Evolutionary conservation across 2,113 vertebrate genomes (phyloP).

Genomic region (Poeciliopsis turrubarensis): DNA sequence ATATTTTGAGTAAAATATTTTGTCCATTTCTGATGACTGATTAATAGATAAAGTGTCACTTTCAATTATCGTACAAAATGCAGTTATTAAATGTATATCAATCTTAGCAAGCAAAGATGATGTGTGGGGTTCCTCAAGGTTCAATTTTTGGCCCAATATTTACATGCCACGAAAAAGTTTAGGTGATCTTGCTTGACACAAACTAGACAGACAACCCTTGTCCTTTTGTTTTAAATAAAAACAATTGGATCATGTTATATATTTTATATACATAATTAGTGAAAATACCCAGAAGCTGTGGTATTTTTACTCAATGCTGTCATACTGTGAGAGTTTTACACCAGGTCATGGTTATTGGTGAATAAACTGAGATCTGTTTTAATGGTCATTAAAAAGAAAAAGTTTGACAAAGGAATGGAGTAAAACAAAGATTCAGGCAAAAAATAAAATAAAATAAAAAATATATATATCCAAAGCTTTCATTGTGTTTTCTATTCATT

Average conservation of each 20-base stretch:
- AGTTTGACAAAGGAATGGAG: neutral
- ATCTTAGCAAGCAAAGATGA: neutral
- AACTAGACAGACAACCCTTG: neutral
- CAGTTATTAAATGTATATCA: neutral
- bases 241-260: too few relatives aligned
- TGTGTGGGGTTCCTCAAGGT: neutral
- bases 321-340: neutral
- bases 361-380: neutral
- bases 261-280: neutral
- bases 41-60: neutral
- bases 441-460: too few relatives aligned
- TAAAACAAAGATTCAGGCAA: neutral
- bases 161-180: neutral
- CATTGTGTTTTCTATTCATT: neutral
- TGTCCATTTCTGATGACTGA: neutral
- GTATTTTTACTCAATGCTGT: neutral
- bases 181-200: neutral
- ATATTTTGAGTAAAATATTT: neutral
- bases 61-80: neutral
- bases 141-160: neutral
- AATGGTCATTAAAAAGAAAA: neutral
- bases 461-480: neutral
- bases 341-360: neutral
- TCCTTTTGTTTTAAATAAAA: neutral
- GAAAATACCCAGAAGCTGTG: neutral